phyloP scores from a whole-genome alignment of 2,888 invertebrate genomes.

The Polydrusus pterygomalis region DNA sequence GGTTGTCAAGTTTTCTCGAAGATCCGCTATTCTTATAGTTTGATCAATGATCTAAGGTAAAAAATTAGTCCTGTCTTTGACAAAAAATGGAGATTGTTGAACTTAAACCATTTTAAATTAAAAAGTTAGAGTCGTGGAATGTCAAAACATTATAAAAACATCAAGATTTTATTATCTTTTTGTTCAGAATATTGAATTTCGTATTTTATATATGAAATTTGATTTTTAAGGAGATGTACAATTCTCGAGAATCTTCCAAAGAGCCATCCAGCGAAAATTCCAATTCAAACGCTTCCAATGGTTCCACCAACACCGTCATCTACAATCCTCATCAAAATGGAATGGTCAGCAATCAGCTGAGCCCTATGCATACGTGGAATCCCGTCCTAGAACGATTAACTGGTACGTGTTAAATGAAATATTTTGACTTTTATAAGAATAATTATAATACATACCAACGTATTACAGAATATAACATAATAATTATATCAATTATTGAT shows the following conservation, averaged over 20 bases:
- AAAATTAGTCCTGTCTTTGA: no score
- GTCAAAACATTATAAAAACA: not conserved
- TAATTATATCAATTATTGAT: no score
- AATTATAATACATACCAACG: no score
- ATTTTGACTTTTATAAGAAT: not conserved
- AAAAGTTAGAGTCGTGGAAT: no score
- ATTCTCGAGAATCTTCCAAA: conserved; percentile 57
- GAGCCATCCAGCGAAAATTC: conserved; percentile 69
- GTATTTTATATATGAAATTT: not conserved
- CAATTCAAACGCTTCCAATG: conserved; percentile 73
- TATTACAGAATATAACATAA: no score
- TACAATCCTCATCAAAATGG: conserved; percentile 70
- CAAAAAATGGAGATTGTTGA: no score
- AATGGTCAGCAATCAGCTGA: conserved; percentile 66
- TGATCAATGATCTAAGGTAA: no score
- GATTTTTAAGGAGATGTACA: conserved; percentile 46
- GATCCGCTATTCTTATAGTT: no score
- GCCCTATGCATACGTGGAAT: conserved; percentile 83
- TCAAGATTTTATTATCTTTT: no score
- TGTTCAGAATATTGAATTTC: no score
- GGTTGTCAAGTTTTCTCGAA: no score
- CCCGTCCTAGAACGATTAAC: conserved; percentile 92
- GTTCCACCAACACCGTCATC: conserved; percentile 74
- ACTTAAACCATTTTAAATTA: no score
- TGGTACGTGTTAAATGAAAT: conserved; percentile 71